A percentile compares a stretch with the other conserved stretches of the same genome.
Conservation (phyloP, 2,797 vertebrate species). For the Cossypha heuglini region DNA sequence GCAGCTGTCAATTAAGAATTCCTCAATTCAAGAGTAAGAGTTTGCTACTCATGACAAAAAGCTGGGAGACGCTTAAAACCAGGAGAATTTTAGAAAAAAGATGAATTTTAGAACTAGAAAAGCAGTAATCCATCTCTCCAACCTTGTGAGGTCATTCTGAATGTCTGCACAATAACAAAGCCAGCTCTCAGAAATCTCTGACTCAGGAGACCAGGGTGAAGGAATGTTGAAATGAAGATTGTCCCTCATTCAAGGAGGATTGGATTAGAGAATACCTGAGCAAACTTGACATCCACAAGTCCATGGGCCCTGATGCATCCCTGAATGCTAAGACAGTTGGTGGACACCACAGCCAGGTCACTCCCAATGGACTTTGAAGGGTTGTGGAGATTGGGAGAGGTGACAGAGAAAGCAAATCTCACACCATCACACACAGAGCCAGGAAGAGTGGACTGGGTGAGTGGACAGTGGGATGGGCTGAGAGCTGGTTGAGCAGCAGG, state of each 20-base stretch:
- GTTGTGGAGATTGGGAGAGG: rapidly evolving
- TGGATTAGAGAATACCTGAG: not conserved
- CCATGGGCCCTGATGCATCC: too few species aligned
- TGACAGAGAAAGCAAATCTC: not conserved
- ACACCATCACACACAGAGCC: not conserved
- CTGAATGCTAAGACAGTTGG: not conserved
- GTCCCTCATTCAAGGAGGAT: not conserved
- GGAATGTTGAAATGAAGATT: not conserved
- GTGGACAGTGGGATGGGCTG: not conserved
- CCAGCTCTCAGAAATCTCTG: not conserved
- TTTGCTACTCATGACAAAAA: not conserved
- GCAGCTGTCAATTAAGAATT: not conserved
- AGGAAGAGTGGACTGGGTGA: too few species aligned
- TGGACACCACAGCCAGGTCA: too few species aligned
- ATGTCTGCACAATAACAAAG: not conserved
- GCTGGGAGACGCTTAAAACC: not conserved
- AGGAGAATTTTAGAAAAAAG: not conserved
- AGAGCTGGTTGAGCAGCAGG: not conserved
- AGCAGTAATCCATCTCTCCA: not conserved
- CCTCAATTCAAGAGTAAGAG: not conserved
- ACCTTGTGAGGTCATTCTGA: rapidly evolving
- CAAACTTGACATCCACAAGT: not conserved
- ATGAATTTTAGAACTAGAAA: not conserved
- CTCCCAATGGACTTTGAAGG: rapidly evolving
- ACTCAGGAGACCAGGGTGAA: not conserved